phyloP scores from a whole-genome alignment of 2,888 invertebrate genomes.

The Onchidella celtica region DNA sequence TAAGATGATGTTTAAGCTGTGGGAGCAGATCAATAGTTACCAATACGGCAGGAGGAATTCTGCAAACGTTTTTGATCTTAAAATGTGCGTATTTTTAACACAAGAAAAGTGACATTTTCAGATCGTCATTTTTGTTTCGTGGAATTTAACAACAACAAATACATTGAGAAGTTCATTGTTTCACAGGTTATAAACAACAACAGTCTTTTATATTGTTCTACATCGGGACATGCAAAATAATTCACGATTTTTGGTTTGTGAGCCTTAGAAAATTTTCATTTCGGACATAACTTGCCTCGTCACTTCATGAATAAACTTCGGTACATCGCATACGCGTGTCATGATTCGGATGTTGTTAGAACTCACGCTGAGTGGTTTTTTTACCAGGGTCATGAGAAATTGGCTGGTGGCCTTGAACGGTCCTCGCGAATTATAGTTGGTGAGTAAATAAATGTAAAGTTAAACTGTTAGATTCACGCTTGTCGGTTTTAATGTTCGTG shows the following conservation, averaged over 20 bases:
- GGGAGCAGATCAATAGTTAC: not conserved
- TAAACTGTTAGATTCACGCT: too few relatives aligned
- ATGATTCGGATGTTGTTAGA: too few relatives aligned
- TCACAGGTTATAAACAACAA: not conserved
- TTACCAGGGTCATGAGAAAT: too few relatives aligned
- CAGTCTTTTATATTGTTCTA: not conserved
- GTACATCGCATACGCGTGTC: not conserved
- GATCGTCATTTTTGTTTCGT: not conserved
- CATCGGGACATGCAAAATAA: not conserved
- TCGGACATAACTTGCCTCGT: not conserved
- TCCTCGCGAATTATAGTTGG: too few relatives aligned
- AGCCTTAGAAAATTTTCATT: not conserved
- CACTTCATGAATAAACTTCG: not conserved
- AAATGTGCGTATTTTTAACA: not conserved
- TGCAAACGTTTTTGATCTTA: not conserved
- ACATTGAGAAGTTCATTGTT: not conserved
- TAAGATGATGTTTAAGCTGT: not conserved
- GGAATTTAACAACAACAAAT: not conserved
- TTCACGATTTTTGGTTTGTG: not conserved
- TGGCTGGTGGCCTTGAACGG: too few relatives aligned
- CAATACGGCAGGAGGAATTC: not conserved
- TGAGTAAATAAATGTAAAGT: too few relatives aligned
- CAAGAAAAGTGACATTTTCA: not conserved
- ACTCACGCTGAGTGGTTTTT: too few relatives aligned
- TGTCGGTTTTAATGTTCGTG: too few relatives aligned